Conservation (phyloP, 2,113 vertebrate genomes). For the Scortum barcoo region DNA sequence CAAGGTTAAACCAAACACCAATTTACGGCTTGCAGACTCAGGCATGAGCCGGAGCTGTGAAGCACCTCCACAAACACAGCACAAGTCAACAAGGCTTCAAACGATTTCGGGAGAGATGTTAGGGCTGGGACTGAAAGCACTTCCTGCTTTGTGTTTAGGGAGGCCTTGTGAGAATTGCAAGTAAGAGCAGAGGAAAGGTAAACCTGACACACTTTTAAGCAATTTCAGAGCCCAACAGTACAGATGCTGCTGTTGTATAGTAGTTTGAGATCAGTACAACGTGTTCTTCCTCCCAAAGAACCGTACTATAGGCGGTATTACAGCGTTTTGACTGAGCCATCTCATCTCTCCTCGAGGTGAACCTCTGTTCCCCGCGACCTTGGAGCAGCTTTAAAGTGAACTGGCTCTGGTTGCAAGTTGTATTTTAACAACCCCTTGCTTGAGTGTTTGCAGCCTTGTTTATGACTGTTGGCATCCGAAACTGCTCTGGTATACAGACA, state of each 20-base stretch:
- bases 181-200: constrained; percentile 37
- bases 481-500: constrained; percentile 54
- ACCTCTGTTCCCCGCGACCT: constrained; percentile 62
- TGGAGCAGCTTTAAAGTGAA: constrained; percentile 72
- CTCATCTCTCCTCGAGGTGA: constrained; percentile 14
- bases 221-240: constrained; percentile 29
- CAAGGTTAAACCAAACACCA: constrained; percentile 85
- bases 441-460: constrained; percentile 71
- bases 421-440: constrained; percentile 67
- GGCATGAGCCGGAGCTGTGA: constrained; percentile 48
- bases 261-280: constrained; percentile 38
- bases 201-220: constrained; percentile 45
- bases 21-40: constrained; percentile 71
- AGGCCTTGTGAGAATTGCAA: constrained; percentile 19
- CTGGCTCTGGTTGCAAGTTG: constrained; percentile 57
- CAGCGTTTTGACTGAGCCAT: neutral
- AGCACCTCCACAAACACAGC: constrained; percentile 50
- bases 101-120: constrained; percentile 45
- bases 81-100: constrained; percentile 67
- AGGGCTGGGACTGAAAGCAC: constrained; percentile 49
- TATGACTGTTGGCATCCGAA: constrained; percentile 61
- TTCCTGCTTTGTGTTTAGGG: constrained; percentile 50
- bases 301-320: neutral
- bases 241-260: constrained; percentile 28
- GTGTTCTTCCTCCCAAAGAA: constrained; percentile 14